Base-by-base conservation (phyloP, 1,140 invertebrate species). In the Heliconius eleuchia region DNA sequence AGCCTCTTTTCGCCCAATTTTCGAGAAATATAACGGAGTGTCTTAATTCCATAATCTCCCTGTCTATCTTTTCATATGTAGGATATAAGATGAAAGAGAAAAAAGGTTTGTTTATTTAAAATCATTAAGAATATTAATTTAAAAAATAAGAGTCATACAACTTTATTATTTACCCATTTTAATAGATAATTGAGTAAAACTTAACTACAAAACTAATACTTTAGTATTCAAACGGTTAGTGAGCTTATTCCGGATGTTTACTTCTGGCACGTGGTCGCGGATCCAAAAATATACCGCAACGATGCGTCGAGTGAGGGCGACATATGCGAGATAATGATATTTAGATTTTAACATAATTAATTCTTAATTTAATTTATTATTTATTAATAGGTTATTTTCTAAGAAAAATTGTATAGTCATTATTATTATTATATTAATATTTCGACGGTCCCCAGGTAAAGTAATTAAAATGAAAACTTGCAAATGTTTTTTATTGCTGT, bases 211-310 rank as follows among this genome's bases (percentile, higher is more conserved):
- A 16, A 66, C 27, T 11, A 66, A 27, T 66, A 30, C 11, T 66
- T 30, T 13, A 66, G 23, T 30, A 9, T 30, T 27, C 23, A 66
- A 66, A 66, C 60, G 23, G 27, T 66, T 66, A 27, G 27, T 16
- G 27, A 66, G 60, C 60, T 66, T 74, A 66, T 83, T 84, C 86
- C 89, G 89, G 87, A 90, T 90, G 87, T 90, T 87, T 90, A 89
- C 82, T 82, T 77, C 60, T 75, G 76, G 81, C 89, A 88, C 87
- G 87, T 89, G 89, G 85, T 81, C 55, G 77, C 27, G 72, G 70
- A 77, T 73, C 81, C 83, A n/a, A 86, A 89, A 90, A 88, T 88
- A 82, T 71, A 77, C 72, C 72, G 71, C 71, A 84, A 82, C 79
- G 83, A 84, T 82, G 84, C 80, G 78, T 16, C 60, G 60, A 66